Evolutionary conservation across 2,113 vertebrate species (phyloP), one percentile per base, ranked within the genome.

Genomic region (Caranx ignobilis): DNA sequence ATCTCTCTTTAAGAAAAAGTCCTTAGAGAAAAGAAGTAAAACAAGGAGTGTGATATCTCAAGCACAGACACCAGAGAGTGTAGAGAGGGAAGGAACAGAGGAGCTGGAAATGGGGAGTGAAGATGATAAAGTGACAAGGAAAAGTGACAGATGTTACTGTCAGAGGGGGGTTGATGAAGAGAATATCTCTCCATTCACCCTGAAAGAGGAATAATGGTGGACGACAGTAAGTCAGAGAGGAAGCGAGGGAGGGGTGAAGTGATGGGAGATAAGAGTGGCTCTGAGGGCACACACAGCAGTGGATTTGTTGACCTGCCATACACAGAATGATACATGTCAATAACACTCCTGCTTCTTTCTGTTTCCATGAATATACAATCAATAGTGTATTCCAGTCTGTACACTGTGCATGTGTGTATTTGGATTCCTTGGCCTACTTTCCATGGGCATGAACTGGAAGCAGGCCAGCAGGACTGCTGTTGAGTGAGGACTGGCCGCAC

Each of bases 401-500:
- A 43, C 62, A 34, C 64, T 35, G 19, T 56, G 31, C 16, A 35
- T 72, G 41, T 74, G 68, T 77, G 64, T 79, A 37, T 84, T 81
- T 82, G 64, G 65, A 84, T 64, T 71, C 12, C 71, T 75, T 84
- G 84, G 89, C 86, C 84, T 80, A 89, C 81, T 89, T 91, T 90
- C 56, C 13, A 1, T 4, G 65, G 56, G 64, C 80, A 71, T 47
- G 47, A 73, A 16, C 76, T 91, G 88, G 85, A 88, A 35, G 50
- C 56, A 18, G 31, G 85, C 92, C 91, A 92, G 77, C 70, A 64
- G 90, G 52, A 57, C 43, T 72, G 60, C 82, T 92, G 91, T 77
- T 91, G 93, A 92, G 82, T 93, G 90, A 91, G 48, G 74, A 81
- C 74, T 74, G 84, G 57, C 82, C 43, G 64, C 90, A 89, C 73